These are phyloP conservation scores for Monodelphis domestica DNA, from an alignment of 2,797 vertebrate species.

Conservation along the genomic window DNA sequence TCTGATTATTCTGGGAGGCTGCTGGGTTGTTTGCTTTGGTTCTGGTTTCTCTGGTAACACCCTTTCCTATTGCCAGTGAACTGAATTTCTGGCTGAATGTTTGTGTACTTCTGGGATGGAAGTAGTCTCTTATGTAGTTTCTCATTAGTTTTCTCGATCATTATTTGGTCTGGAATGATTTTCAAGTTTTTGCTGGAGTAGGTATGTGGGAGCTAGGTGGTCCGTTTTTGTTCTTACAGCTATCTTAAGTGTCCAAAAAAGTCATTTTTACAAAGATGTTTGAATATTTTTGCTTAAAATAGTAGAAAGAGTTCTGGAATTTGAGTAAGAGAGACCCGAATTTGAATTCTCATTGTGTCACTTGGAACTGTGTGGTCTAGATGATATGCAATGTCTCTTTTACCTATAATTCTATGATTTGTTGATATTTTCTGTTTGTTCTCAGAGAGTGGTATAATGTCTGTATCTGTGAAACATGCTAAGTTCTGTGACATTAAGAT, in stretches of 20 bases:
- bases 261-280: slow-evolving; percentile 27
- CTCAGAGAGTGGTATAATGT: background rate
- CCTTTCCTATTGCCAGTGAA: background rate
- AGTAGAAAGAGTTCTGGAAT: background rate
- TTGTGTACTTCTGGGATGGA: background rate
- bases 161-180: background rate
- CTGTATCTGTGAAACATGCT: background rate
- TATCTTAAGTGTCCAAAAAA: background rate
- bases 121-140: background rate
- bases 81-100: background rate
- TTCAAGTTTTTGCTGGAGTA: background rate
- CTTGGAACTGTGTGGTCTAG: background rate
- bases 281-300: background rate
- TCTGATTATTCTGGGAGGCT: background rate
- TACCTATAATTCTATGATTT: background rate
- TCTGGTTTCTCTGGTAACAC: background rate
- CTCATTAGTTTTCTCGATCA: background rate
- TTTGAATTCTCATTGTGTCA: background rate
- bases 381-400: background rate
- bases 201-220: background rate
- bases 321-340: background rate
- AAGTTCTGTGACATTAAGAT: background rate
- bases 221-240: background rate
- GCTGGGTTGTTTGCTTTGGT: background rate
- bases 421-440: slow-evolving; percentile 28